phyloP scores from a whole-genome alignment of 64 coral and sea anemone species.

The Acropora yongei region DNA sequence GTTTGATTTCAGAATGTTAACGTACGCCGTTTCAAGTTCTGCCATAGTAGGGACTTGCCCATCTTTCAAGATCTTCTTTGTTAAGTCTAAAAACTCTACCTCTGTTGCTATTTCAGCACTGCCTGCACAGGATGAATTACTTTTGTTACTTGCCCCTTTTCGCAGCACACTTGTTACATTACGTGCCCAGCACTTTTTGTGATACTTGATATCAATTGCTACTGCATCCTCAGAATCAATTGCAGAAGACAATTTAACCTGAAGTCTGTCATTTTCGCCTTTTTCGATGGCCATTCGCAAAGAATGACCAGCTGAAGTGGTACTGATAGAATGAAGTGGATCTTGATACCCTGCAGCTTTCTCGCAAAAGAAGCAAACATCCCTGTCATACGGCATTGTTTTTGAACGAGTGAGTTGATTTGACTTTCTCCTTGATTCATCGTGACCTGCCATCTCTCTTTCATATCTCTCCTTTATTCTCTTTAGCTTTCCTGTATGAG shows the following conservation, averaged over 20 bases:
- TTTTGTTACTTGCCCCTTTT: background rate
- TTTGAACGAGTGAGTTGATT: no score
- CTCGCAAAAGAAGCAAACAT: background rate
- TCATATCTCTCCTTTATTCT: constrained; percentile 46
- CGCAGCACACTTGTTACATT: constrained; percentile 37
- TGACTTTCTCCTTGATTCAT: background rate
- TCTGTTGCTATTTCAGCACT: constrained; percentile 21
- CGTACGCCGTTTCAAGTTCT: constrained; percentile 15
- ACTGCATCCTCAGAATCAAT: constrained; percentile 32
- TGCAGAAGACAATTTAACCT: constrained; percentile 24
- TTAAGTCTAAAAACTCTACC: constrained; percentile 11
- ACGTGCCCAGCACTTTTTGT: constrained; percentile 35
- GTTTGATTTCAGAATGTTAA: constrained; percentile 25
- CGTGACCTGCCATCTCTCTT: constrained; percentile 6
- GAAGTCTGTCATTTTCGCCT: background rate
- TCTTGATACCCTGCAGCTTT: background rate
- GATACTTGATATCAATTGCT: background rate
- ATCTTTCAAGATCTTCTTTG: constrained; percentile 9
- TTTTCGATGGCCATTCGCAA: background rate
- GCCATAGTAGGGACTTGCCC: constrained; percentile 25
- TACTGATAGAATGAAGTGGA: background rate
- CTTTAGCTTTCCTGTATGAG: constrained; percentile 37
- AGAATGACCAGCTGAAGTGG: constrained; percentile 6
- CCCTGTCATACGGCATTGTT: constrained; percentile 46
- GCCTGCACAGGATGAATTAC: background rate